Conservation (phyloP, 2,113 vertebrate species). For the Cololabis saira region DNA sequence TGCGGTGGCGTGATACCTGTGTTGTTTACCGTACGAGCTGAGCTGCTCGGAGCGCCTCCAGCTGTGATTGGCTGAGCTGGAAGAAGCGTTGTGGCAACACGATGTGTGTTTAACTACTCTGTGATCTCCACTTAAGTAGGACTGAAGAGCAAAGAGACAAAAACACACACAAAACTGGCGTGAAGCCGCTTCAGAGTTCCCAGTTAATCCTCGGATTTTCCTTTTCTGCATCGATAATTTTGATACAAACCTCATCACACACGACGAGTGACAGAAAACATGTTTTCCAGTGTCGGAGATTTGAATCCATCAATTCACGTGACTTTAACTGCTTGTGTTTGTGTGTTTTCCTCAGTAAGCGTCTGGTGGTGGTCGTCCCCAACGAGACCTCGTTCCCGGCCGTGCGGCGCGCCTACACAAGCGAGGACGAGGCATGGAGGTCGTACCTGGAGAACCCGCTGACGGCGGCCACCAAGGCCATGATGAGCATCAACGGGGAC, state of each 20-base stretch:
- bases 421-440: constrained; percentile 98
- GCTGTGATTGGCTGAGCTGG: constrained; percentile 36
- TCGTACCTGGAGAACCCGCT: constrained; percentile 97
- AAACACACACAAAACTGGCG: constrained; percentile 16
- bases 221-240: no score
- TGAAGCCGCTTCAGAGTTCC: constrained; percentile 1
- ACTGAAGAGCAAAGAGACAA: constrained; percentile 29
- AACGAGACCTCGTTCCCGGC: constrained; percentile 90
- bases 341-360: constrained; percentile 84
- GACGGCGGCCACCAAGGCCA: constrained; percentile 97
- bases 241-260: no score
- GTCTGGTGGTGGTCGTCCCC: constrained; percentile 94
- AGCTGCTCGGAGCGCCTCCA: constrained; percentile 22
- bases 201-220: neutral
- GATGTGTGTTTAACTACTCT: constrained; percentile 59
- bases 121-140: constrained; percentile 67
- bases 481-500: constrained; percentile 99
- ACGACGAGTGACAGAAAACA: no score
- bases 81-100: constrained; percentile 65
- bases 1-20: neutral
- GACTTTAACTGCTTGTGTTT: neutral
- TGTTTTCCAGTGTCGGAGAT: no score
- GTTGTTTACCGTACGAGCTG: neutral
- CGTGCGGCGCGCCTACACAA: constrained; percentile 92
- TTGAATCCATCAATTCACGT: no score